These are phyloP conservation scores for Callopanchax toddi DNA, from an alignment of 2,113 vertebrate genomes.

Conservation along the genomic window DNA sequence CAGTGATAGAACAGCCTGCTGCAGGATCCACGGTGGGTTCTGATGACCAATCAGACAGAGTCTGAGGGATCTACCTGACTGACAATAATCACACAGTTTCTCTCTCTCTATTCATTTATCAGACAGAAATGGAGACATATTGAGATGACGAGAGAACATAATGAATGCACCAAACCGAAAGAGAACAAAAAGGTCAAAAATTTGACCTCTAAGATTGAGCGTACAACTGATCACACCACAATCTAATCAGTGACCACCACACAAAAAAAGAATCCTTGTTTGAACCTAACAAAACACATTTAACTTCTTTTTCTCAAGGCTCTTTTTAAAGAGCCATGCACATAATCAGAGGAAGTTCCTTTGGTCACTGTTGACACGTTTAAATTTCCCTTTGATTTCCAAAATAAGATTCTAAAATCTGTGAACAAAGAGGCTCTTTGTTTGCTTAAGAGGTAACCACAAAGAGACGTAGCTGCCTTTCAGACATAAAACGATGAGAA, in stretches of 20 bases:
- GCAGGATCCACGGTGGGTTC: constrained; percentile 9
- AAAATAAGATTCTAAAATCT: constrained; percentile 24
- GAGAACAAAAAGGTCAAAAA: constrained; percentile 2
- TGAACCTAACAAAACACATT: constrained; percentile 23
- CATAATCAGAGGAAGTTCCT: constrained; percentile 22
- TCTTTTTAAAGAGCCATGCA: not conserved
- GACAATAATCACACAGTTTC: constrained; percentile 46
- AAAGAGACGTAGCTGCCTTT: not conserved
- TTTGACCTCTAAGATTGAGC: constrained; percentile 38
- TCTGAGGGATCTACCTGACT: constrained; percentile 31
- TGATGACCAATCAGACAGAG: constrained; percentile 45
- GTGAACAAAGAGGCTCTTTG: constrained; percentile 18
- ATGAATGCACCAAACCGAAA: constrained; percentile 4
- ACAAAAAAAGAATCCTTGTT: not conserved
- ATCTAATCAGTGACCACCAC: constrained; percentile 37
- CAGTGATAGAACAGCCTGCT: constrained; percentile 24
- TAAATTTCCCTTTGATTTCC: constrained; percentile 37
- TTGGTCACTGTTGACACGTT: constrained; percentile 6
- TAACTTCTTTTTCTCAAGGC: not conserved
- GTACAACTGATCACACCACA: constrained; percentile 27
- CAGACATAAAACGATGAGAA: constrained; percentile 37
- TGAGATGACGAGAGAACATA: not conserved
- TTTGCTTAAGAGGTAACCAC: constrained; percentile 16
- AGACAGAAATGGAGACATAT: not conserved
- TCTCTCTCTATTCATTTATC: constrained; percentile 20